Evolutionary conservation across 2,797 vertebrate genomes (phyloP).

Genomic region (Gambusia yucatana): DNA sequence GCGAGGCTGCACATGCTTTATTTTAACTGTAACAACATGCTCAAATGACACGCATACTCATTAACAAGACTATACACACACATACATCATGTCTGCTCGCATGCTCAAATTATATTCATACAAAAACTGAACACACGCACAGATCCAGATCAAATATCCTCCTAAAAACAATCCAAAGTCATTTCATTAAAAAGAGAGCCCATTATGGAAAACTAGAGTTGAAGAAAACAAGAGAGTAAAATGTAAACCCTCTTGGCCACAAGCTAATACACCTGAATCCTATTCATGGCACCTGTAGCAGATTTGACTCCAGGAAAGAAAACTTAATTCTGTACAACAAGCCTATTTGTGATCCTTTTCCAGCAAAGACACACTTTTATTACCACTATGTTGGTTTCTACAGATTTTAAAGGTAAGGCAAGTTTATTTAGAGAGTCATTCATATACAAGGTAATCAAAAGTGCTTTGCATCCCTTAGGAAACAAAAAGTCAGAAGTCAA

Average conservation of each 20-base stretch:
- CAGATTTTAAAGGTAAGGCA: background rate
- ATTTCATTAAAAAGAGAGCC: conserved; percentile 29
- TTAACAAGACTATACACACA: conserved; percentile 37
- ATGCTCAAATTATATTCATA: conserved; percentile 21
- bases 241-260: conserved; percentile 24
- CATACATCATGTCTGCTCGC: conserved; percentile 22
- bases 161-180: conserved; percentile 24
- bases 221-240: conserved; percentile 22
- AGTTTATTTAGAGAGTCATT: background rate
- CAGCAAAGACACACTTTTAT: background rate
- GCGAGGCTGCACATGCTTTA: conserved; percentile 62
- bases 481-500: background rate
- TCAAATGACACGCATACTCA: conserved; percentile 56
- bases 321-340: conserved; percentile 8
- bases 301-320: conserved; percentile 29
- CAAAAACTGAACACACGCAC: conserved; percentile 28
- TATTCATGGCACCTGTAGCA: conserved; percentile 62
- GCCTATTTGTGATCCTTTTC: background rate
- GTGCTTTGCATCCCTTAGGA: background rate
- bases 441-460: background rate
- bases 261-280: conserved; percentile 68
- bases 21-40: conserved; percentile 70
- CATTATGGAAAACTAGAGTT: conserved; percentile 29
- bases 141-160: conserved; percentile 32
- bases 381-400: background rate